A percentile compares a stretch with the other conserved stretches of the same genome.
phyloP scores from a whole-genome alignment of 2,113 vertebrate genomes.

The Serilophus lunatus region DNA sequence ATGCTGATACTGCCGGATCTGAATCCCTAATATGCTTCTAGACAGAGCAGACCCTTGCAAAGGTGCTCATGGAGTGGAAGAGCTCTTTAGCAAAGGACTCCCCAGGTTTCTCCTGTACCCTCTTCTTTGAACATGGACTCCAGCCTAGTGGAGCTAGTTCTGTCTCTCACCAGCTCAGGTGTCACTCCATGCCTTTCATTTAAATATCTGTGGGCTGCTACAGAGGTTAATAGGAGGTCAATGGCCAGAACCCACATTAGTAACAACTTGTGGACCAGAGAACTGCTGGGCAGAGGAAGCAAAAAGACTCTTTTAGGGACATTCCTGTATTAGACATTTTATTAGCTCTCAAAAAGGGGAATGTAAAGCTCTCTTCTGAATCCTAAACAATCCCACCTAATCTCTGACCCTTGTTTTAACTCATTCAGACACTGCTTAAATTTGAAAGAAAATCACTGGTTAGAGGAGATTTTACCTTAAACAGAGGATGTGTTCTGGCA shows the following conservation, averaged over 20 bases:
- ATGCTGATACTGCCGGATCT: background rate
- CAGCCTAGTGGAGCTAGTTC: background rate
- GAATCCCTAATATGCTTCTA: background rate
- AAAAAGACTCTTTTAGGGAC: background rate
- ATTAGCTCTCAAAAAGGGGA: background rate
- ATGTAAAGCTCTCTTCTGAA: background rate
- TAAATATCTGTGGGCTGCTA: background rate
- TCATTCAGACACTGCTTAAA: background rate
- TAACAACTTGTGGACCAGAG: background rate
- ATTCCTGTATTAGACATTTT: background rate
- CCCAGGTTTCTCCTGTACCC: background rate
- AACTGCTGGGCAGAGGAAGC: background rate
- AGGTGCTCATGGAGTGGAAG: background rate
- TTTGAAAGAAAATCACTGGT: background rate
- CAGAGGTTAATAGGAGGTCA: background rate
- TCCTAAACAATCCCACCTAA: background rate
- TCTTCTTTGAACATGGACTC: background rate
- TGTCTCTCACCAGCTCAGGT: background rate
- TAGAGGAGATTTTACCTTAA: background rate
- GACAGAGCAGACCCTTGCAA: background rate
- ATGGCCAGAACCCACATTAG: background rate
- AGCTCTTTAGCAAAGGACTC: background rate
- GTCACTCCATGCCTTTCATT: background rate
- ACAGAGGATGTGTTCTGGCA: background rate
- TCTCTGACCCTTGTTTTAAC: background rate